Evolutionary conservation across 2,888 invertebrate genomes (phyloP), one percentile per base, ranked within the genome.

Genomic region (Eupithecia abbreviata): DNA sequence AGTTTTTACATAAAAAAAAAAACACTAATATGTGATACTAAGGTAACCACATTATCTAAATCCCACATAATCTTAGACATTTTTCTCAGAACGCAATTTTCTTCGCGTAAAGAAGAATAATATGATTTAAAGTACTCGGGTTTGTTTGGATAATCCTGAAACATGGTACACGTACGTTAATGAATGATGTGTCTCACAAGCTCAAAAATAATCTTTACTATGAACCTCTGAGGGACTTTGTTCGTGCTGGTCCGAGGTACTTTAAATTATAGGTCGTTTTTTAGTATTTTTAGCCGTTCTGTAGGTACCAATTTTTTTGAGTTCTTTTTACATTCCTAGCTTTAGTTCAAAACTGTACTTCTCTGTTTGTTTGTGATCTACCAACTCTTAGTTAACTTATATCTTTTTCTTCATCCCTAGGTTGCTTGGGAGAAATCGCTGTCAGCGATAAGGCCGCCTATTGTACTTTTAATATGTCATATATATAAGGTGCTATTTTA

Each of bases 91-190:
- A 62, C 62, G 10, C 42, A 68, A 68, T 68, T 69, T 62, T 62
- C 62, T 76, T 71, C 30, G 49, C 55, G 66, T 75, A 75, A 77
- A 45, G 13, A 74, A 55, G 45, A 75, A 66, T 67, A 73, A 77
- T 77, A 18, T 30, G 70, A 67, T 75, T 71, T 71, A 71, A 68
- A 67, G 66, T 75, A 75, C 74, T 67, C 42, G 67, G 66, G 42
- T 75, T 73, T 77, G 69, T 74, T 75, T 42, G 70, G 72, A 72
- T 77, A 71, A 75, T 72, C 77, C 9, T 49, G 62, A 30, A 55
- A 71, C 55, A 58, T 43, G 4, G n/a, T 55, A 15, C 41, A 45
- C 42, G 13, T 42, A 66, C 15, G 9, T 43, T 45, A n/a, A 68
- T 68, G 15, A 45, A 43, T 41, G 10, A 67, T n/a, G 9, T 43